phyloP scores from a whole-genome alignment of 2,797 vertebrate genomes.

The Leptoclinus maculatus region DNA sequence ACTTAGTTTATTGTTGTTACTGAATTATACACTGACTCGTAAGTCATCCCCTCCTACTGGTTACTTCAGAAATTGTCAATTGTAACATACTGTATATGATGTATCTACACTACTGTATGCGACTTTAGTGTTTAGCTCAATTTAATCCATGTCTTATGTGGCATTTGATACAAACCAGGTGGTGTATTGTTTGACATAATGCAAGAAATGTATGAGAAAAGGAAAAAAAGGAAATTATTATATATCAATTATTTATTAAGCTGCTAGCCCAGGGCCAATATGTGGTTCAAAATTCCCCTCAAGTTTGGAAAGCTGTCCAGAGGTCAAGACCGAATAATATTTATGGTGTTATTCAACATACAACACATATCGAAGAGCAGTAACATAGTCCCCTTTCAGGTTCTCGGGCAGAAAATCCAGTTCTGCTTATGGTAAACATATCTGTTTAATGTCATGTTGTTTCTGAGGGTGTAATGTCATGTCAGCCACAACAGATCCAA shows the following conservation, averaged over 20 bases:
- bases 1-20: background rate
- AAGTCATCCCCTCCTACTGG: background rate
- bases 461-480: constrained; percentile 14
- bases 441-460: constrained; percentile 7
- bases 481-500: constrained; percentile 26
- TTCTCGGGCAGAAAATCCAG: constrained; percentile 10
- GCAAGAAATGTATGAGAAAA: background rate
- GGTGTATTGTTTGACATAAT: background rate
- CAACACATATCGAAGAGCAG: constrained; percentile 14
- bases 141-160: too few species aligned
- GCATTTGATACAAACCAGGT: too few species aligned
- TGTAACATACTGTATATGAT: background rate
- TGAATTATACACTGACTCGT: background rate
- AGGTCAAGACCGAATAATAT: constrained; percentile 33
- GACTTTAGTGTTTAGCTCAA: too few species aligned
- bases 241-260: background rate
- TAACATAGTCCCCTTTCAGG: constrained; percentile 22
- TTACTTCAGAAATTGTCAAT: background rate
- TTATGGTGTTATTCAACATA: constrained; percentile 33
- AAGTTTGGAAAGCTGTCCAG: constrained; percentile 10
- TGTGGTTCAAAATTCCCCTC: background rate
- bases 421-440: constrained; percentile 8
- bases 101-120: too few species aligned
- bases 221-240: background rate
- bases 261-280: constrained; percentile 17